phyloP scores from a whole-genome alignment of 1,140 invertebrate species.

The Chionoecetes opilio region DNA sequence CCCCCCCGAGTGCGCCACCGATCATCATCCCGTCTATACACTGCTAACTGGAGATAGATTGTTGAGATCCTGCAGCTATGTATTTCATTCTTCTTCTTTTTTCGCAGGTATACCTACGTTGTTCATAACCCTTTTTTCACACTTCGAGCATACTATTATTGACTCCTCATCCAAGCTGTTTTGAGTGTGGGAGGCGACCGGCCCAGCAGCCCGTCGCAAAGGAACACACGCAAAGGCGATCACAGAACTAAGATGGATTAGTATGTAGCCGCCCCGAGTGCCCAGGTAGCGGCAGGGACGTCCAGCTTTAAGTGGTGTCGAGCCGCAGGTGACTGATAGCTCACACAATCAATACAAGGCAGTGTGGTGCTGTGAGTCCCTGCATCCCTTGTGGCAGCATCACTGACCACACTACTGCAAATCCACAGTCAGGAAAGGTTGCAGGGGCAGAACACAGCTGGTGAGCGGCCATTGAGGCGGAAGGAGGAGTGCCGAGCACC shows the following conservation, averaged over 20 bases:
- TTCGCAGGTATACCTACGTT: not conserved
- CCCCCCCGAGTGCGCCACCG: no score
- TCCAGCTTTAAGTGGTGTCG: slow-evolving; percentile 15
- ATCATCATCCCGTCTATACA: no score
- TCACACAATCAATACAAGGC: not conserved
- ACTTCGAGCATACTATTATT: not conserved
- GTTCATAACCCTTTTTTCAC: no score
- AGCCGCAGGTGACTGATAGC: slow-evolving; percentile 1
- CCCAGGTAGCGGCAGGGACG: slow-evolving; percentile 6
- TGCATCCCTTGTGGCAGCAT: not conserved
- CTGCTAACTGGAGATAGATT: no score
- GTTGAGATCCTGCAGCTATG: no score
- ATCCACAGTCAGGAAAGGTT: no score
- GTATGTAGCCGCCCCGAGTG: not conserved
- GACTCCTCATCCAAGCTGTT: not conserved
- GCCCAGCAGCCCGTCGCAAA: not conserved
- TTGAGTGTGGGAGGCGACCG: not conserved
- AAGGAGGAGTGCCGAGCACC: not conserved
- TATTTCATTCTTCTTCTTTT: not conserved
- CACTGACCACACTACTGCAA: not conserved
- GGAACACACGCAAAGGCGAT: not conserved
- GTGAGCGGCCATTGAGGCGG: not conserved
- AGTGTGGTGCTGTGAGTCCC: slow-evolving; percentile 1
- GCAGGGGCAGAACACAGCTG: no score
- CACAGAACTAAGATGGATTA: slow-evolving; percentile 9